Base-by-base conservation (phyloP, 1,140 invertebrate species). In the Drosophila tropicalis region DNA sequence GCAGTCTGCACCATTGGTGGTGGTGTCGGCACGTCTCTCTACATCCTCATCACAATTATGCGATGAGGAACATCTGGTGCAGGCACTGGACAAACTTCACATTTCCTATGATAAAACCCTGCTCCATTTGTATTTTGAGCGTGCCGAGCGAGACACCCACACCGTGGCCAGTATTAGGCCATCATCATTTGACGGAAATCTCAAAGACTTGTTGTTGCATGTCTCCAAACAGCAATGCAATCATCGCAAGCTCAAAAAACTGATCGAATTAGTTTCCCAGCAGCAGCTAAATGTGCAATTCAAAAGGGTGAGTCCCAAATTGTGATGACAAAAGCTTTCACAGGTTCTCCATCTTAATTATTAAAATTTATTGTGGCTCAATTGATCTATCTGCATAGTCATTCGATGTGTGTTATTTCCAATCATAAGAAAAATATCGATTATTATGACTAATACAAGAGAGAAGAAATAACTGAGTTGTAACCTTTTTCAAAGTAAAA, bases 81-180 rank as follows among this genome's bases (percentile, higher is more conserved):
- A 90, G 76, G 85, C 91, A 62, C 79, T 92, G 66, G 86, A 91
- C 57, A 81, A 89, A 70, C 75, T 92, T 70, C 70, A 91, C 60
- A 71, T 91, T 51, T 61, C 82, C 55, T 92, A 90, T 62, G 84
- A 92, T 56, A 71, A 71, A 51, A 67, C 79, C 9, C 65, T 81
- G 15, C 67, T 91, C 63, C 86, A 82, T 47, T 39, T 44, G 25
- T 86, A 83, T 55, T 90, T 90, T 32, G 67, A 89, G 13, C 44
- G 63, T 40, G 56, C 67, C 17, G 44, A 47, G 44, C 44, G 7
- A 13, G 32, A 32, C 15, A 40, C 68, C 36, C 19, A 22, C 12
- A 40, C 66, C 34, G 65, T 22, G 19, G 10, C 7, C 34, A n/a
- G 25, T 40, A 32, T 56, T 12, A 22, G n/a, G 32, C 17, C 13